These are phyloP conservation scores for Hirtodrosophila alboralis DNA, from an alignment of 2,888 invertebrate species.

Conservation along the genomic window DNA sequence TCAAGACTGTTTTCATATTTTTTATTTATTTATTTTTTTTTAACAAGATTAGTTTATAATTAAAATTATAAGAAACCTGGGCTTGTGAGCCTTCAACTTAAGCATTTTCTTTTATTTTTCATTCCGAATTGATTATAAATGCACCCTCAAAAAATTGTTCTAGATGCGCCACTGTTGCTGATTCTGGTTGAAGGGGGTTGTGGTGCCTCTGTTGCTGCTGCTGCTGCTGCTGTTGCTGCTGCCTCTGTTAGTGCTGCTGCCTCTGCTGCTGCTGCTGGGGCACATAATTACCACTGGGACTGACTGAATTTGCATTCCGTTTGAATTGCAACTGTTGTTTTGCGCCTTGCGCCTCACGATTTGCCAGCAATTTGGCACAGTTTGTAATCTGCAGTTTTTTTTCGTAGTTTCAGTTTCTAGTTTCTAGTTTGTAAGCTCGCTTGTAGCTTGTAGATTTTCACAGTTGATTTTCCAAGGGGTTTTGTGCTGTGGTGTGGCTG, in stretches of 20 bases:
- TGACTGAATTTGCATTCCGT: constrained; percentile 82
- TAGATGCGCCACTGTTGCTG: too few species aligned
- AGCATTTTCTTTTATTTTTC: too few species aligned
- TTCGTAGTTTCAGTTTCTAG: constrained; percentile 8
- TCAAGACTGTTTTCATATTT: too few species aligned
- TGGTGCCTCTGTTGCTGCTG: constrained; percentile 43
- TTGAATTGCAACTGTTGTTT: constrained; percentile 82
- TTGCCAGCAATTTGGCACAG: constrained; percentile 73
- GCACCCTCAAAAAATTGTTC: too few species aligned
- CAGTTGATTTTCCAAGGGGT: constrained; percentile 72
- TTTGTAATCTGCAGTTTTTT: constrained; percentile 39
- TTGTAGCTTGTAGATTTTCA: constrained; percentile 59
- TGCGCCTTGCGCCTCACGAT: constrained; percentile 75
- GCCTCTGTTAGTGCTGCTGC: constrained; percentile 43
- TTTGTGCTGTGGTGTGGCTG: constrained; percentile 34
- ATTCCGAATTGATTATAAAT: too few species aligned
- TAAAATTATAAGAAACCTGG: too few species aligned
- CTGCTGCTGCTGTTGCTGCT: constrained; percentile 25
- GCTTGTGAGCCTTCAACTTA: too few species aligned
- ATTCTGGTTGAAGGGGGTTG: too few species aligned
- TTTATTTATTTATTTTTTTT: too few species aligned
- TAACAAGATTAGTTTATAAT: too few species aligned
- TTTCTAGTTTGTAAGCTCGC: constrained; percentile 24
- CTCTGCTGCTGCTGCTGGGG: constrained; percentile 41
- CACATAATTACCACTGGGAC: constrained; percentile 74